phyloP scores from a whole-genome alignment of 2,113 vertebrate species.

The Typhlomys cinereus region DNA sequence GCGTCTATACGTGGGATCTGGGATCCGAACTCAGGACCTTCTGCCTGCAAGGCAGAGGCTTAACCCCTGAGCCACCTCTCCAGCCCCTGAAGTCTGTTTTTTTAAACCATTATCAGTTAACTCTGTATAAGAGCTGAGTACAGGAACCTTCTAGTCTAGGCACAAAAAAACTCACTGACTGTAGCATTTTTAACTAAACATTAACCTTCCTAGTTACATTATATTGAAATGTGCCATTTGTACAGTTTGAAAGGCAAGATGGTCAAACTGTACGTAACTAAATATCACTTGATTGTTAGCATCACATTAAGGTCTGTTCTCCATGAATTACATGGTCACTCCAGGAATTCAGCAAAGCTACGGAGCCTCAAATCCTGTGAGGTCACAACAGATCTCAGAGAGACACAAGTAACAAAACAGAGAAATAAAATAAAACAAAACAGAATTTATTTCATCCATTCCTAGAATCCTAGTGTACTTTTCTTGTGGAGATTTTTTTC shows the following conservation, averaged over 20 bases:
- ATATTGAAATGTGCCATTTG: slow-evolving; percentile 30
- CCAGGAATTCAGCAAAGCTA: neutral
- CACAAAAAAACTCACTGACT: neutral
- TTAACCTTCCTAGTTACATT: slow-evolving; percentile 58
- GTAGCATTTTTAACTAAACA: slow-evolving; percentile 54
- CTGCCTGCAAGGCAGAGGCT: no score
- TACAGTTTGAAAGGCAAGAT: slow-evolving; percentile 54
- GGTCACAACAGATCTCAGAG: neutral
- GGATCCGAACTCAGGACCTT: no score
- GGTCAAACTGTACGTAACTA: slow-evolving; percentile 33
- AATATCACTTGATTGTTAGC: slow-evolving; percentile 11
- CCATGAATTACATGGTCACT: slow-evolving; percentile 16
- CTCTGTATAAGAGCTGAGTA: slow-evolving; percentile 19
- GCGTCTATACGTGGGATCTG: no score
- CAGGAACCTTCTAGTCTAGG: neutral
- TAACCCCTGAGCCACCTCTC: no score
- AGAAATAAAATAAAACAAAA: neutral
- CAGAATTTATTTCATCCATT: neutral
- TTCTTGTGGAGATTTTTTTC: neutral
- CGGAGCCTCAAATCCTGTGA: neutral
- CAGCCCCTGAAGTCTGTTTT: no score
- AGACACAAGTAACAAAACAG: neutral
- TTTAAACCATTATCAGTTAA: neutral
- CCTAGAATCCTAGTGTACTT: neutral
- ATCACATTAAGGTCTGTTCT: neutral